Conservation (phyloP, 1,140 invertebrate species). For the Aradophagus sp. region DNA sequence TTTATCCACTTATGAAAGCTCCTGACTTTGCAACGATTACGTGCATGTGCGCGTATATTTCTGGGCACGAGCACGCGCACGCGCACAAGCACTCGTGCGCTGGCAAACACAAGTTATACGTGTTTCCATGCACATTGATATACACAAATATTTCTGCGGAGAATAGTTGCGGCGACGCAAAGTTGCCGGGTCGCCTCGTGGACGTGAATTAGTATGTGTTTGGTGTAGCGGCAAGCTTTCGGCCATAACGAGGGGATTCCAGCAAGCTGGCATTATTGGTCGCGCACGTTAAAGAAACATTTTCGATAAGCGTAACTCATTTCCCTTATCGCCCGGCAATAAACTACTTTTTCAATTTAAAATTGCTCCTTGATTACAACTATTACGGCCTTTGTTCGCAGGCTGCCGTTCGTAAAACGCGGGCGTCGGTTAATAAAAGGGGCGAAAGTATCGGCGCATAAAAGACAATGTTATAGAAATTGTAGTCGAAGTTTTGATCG, state of each 20-base stretch:
- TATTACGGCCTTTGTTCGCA: constrained; percentile 15
- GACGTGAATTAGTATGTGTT: constrained; percentile 23
- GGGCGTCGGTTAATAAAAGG: constrained; percentile 32
- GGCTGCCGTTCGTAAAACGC: constrained; percentile 25
- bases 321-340: constrained; percentile 7
- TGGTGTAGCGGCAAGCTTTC: constrained; percentile 10
- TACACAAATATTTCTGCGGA: too few relatives aligned
- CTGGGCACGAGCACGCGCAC: too few relatives aligned
- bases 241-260: constrained; percentile 14
- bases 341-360: constrained; percentile 35
- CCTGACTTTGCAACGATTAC: too few relatives aligned
- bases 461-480: constrained; percentile 46
- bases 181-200: constrained; percentile 14
- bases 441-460: constrained; percentile 32
- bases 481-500: constrained; percentile 42
- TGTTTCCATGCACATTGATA: too few relatives aligned
- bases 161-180: constrained; percentile 21
- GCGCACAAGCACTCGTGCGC: too few relatives aligned
- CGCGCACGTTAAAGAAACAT: constrained; percentile 4
- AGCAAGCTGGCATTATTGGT: constrained; percentile 1
- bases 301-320: constrained; percentile 19
- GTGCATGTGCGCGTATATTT: too few relatives aligned
- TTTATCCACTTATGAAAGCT: too few relatives aligned
- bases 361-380: constrained; percentile 22
- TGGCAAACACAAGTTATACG: too few relatives aligned